A percentile compares a stretch with the other conserved stretches of the same genome.
Conservation (phyloP, 1,140 invertebrate species). For the Tenebrio molitor region DNA sequence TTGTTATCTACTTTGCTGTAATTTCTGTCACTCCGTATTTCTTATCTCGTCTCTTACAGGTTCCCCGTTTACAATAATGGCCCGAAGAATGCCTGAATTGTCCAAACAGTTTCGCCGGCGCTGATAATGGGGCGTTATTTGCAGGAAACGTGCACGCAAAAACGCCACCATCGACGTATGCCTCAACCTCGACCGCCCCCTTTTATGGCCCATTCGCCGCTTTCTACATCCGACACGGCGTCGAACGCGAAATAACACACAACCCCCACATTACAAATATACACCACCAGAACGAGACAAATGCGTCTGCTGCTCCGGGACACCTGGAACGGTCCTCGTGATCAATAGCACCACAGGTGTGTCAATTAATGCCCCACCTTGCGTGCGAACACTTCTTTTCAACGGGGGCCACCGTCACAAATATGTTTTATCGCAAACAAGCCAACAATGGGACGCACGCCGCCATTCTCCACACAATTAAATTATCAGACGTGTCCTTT, state of each 20-base stretch:
- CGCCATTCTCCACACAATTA: too few species aligned
- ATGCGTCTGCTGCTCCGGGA: too few species aligned
- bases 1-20: slow-evolving; percentile 56
- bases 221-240: slow-evolving; percentile 9
- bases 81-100: slow-evolving; percentile 44
- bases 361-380: too few species aligned
- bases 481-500: too few species aligned
- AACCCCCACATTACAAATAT: slow-evolving; percentile 10
- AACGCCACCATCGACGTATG: slow-evolving; percentile 37
- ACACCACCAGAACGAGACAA: background rate
- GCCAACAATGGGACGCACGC: too few species aligned
- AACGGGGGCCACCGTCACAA: too few species aligned
- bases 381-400: too few species aligned
- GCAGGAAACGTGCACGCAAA: slow-evolving; percentile 43
- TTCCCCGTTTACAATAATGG: slow-evolving; percentile 52
- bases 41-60: slow-evolving; percentile 56
- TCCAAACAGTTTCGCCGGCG: slow-evolving; percentile 42
- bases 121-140: slow-evolving; percentile 45
- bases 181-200: slow-evolving; percentile 4
- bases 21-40: slow-evolving; percentile 58
- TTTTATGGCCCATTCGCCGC: slow-evolving; percentile 11
- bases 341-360: too few species aligned
- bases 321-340: too few species aligned
- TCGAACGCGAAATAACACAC: slow-evolving; percentile 16
- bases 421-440: too few species aligned